phyloP scores from a whole-genome alignment of 2,888 invertebrate species.

The Conus canariensis region DNA sequence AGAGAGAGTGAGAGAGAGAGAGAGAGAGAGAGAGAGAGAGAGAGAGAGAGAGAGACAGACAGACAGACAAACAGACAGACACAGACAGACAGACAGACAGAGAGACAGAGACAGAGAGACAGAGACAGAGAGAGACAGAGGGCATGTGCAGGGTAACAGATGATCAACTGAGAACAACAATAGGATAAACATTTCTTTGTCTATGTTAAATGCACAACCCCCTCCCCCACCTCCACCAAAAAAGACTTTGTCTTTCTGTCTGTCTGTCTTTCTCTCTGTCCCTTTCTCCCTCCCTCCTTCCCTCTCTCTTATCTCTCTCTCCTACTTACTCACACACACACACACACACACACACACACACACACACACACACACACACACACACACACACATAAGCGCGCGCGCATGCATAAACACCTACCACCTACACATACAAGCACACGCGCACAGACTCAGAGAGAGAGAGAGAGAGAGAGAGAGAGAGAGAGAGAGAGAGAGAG shows the following conservation, averaged over 20 bases:
- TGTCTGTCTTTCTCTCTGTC: too few species aligned
- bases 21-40: conserved; percentile 16
- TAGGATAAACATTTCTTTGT: too few species aligned
- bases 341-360: neutral
- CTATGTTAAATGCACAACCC: too few species aligned
- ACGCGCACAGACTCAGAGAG: neutral
- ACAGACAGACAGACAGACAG: neutral
- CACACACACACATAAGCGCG: neutral
- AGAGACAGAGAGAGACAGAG: neutral
- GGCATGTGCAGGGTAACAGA: neutral
- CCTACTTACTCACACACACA: neutral
- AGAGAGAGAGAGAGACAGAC: neutral
- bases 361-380: conserved; percentile 4
- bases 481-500: too few species aligned
- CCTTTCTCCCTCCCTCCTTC: too few species aligned
- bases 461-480: too few species aligned
- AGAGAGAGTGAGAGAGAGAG: conserved; percentile 8
- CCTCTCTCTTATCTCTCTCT: too few species aligned
- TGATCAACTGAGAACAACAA: too few species aligned
- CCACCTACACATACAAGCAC: neutral
- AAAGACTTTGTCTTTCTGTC: too few species aligned
- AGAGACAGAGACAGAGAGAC: neutral
- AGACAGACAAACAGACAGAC: neutral
- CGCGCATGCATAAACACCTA: neutral
- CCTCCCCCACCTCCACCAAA: too few species aligned